phyloP scores from a whole-genome alignment of 92 coral and sea anemone genomes.

The Palythoa grandiflora region DNA sequence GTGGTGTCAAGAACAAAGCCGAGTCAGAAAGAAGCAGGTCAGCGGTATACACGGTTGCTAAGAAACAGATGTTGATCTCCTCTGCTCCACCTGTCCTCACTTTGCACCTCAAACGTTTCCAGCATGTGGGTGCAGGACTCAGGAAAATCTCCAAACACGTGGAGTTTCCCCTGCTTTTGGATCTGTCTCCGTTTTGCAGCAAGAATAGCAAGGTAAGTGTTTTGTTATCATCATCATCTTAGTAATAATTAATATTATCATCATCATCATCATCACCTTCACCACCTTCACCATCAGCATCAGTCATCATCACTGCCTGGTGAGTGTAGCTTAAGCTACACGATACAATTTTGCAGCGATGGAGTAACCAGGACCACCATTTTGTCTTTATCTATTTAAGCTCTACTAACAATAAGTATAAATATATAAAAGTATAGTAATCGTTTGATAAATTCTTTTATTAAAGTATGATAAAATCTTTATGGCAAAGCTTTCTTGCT shows the following conservation, averaged over 20 bases:
- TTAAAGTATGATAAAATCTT: not conserved
- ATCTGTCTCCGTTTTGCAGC: conserved; percentile 94
- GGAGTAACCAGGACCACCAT: too few species aligned
- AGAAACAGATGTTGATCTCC: conserved; percentile 87
- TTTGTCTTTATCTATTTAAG: too few species aligned
- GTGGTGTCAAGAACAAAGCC: conserved; percentile 49
- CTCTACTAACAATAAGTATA: too few species aligned
- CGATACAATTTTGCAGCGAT: too few species aligned
- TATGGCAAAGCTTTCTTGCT: not conserved
- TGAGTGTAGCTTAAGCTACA: too few species aligned
- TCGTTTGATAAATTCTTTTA: too few species aligned
- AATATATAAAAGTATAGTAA: too few species aligned
- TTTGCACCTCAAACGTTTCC: conserved; percentile 93
- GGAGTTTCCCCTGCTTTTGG: conserved; percentile 85
- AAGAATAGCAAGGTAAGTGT: conserved; percentile 75
- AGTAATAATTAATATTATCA: not conserved
- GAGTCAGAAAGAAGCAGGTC: conserved; percentile 35
- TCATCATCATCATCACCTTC: not conserved
- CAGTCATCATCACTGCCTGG: not conserved
- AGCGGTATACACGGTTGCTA: conserved; percentile 90
- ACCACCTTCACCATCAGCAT: not conserved
- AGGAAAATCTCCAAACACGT: conserved; percentile 90
- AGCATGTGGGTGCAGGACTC: conserved; percentile 88
- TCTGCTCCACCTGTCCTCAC: conserved; percentile 93
- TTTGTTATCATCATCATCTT: not conserved